These are phyloP conservation scores for Chitala chitala DNA, from an alignment of 2,113 vertebrate genomes.

Conservation along the genomic window DNA sequence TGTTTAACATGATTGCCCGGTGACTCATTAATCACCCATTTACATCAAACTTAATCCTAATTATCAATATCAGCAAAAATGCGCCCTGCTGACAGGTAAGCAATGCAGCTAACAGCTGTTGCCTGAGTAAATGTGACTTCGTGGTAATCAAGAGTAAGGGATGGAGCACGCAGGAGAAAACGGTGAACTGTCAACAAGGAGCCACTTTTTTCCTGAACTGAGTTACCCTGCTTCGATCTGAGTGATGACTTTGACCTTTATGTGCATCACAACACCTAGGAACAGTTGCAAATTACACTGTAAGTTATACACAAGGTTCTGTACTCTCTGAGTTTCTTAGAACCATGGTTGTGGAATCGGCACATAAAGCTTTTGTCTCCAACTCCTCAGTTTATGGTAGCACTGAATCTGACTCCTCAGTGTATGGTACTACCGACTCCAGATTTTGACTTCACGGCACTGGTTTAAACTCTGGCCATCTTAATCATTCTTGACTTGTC, in stretches of 20 bases:
- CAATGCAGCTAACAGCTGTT: conserved; percentile 19
- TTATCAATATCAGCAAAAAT: conserved; percentile 19
- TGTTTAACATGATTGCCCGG: neutral
- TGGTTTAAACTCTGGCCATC: no score
- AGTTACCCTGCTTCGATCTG: neutral
- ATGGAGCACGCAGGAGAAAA: neutral
- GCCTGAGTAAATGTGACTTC: conserved; percentile 11
- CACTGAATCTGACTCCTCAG: no score
- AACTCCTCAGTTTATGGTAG: no score
- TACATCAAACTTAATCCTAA: conserved; percentile 26
- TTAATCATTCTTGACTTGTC: no score
- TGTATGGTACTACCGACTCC: no score
- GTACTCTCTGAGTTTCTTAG: no score
- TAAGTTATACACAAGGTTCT: neutral
- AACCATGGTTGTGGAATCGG: no score
- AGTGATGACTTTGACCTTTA: conserved; percentile 17
- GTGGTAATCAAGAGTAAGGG: conserved; percentile 21
- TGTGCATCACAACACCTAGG: neutral
- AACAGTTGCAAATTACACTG: neutral
- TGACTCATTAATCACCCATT: conserved; percentile 26
- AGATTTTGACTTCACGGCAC: no score
- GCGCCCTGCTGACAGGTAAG: conserved; percentile 7
- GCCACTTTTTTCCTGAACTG: neutral
- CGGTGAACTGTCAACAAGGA: neutral
- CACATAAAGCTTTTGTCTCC: no score